These are phyloP conservation scores for Talpa occidentalis DNA, from an alignment of 2,113 vertebrate species.

Conservation along the genomic window DNA sequence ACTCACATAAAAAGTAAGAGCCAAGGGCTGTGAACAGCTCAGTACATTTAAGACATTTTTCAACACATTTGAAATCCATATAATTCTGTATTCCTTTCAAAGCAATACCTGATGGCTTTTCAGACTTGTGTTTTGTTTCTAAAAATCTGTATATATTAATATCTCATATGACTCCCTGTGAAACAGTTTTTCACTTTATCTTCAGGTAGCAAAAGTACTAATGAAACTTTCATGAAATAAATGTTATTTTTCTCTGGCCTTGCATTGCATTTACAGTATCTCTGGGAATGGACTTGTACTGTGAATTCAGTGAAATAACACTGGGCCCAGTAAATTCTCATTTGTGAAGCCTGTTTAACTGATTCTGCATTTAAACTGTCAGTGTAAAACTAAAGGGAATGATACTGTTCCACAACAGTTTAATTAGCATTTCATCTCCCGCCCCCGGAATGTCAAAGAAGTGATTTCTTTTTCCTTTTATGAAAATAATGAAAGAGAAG, in stretches of 20 bases:
- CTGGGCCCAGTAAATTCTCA: slow-evolving; percentile 62
- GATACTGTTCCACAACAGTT: slow-evolving; percentile 66
- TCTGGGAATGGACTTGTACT: slow-evolving; percentile 62
- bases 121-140: slow-evolving; percentile 55
- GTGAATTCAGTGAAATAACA: slow-evolving; percentile 67
- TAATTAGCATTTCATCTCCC: slow-evolving; percentile 73
- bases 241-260: slow-evolving; percentile 51
- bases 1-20: slow-evolving; percentile 71
- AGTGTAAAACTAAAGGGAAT: slow-evolving; percentile 66
- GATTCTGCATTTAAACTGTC: slow-evolving; percentile 53
- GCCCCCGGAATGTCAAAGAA: slow-evolving; percentile 22
- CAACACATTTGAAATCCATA: slow-evolving; percentile 63
- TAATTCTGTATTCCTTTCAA: slow-evolving; percentile 49
- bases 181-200: slow-evolving; percentile 29
- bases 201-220: slow-evolving; percentile 32
- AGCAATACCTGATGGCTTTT: slow-evolving; percentile 62
- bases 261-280: slow-evolving; percentile 72
- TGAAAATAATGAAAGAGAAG: slow-evolving; percentile 29
- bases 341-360: slow-evolving; percentile 58
- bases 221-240: slow-evolving; percentile 73
- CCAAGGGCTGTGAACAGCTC: slow-evolving; percentile 64
- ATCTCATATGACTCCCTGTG: slow-evolving; percentile 32
- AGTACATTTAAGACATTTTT: slow-evolving; percentile 67
- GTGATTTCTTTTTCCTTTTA: slow-evolving; percentile 48
- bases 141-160: slow-evolving; percentile 53